Percentiles rank a stretch among this genome's conserved stretches.
Evolutionary conservation across 2,113 vertebrate species (phyloP).

Genomic region (Sorex araneus): DNA sequence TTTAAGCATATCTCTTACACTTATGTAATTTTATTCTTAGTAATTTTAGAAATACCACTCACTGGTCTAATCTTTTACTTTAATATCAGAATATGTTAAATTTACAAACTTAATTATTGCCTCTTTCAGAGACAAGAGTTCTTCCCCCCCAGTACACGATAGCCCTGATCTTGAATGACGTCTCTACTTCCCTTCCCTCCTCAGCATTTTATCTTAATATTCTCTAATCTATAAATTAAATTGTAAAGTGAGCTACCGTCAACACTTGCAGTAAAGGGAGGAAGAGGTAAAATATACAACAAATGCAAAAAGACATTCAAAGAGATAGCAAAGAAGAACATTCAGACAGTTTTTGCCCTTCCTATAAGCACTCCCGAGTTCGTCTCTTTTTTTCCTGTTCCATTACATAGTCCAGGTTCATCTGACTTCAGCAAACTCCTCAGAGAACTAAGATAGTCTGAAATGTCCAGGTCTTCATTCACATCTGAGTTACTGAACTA

Average conservation of each 20-base stretch:
- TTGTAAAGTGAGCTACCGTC: not conserved
- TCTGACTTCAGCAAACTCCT: not conserved
- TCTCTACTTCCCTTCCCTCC: not conserved
- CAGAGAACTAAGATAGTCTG: not conserved
- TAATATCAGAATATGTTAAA: not conserved
- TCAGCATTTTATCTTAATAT: not conserved
- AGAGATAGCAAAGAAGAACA: not conserved
- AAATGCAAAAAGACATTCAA: not conserved
- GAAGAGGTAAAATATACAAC: not conserved
- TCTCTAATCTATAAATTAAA: not conserved
- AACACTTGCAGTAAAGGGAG: not conserved
- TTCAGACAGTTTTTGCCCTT: not conserved
- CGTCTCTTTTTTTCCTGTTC: not conserved
- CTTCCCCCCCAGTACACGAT: not conserved
- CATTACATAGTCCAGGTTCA: not conserved
- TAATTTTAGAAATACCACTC: constrained; percentile 36
- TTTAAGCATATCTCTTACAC: constrained; percentile 43
- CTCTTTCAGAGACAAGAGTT: not conserved
- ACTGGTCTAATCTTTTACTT: constrained; percentile 20
- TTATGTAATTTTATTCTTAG: constrained; percentile 50
- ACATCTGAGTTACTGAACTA: not conserved
- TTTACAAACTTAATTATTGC: constrained; percentile 35
- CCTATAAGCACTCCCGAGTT: not conserved
- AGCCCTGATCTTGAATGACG: not conserved
- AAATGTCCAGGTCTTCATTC: constrained; percentile 1